phyloP scores from a whole-genome alignment of 2,797 vertebrate species.

The Chelidonichthys spinosus region DNA sequence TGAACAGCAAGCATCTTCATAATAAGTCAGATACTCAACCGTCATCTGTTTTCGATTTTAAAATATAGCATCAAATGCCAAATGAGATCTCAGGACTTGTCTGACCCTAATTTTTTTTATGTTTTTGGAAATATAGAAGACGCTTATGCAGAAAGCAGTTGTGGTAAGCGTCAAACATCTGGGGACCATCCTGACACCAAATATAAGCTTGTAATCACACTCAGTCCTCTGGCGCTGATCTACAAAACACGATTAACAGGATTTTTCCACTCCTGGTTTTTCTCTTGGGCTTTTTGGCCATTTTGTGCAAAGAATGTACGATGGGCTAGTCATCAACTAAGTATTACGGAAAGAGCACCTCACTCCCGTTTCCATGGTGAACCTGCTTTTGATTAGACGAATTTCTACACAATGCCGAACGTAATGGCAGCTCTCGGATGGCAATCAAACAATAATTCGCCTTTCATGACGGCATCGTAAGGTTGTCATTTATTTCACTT shows the following conservation, averaged over 20 bases:
- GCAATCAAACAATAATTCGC: slow-evolving; percentile 49
- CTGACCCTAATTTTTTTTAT: slow-evolving; percentile 26
- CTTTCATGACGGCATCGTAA: slow-evolving; percentile 41
- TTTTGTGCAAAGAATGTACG: slow-evolving; percentile 60
- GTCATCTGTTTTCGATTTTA: slow-evolving; percentile 45
- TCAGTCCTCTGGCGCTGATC: slow-evolving; percentile 38
- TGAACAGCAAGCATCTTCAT: slow-evolving; percentile 7
- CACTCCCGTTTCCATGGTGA: slow-evolving; percentile 55
- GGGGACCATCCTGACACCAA: slow-evolving; percentile 67
- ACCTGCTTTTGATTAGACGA: slow-evolving; percentile 61
- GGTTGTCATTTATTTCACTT: slow-evolving; percentile 75
- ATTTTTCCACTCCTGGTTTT: slow-evolving; percentile 72
- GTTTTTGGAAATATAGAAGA: slow-evolving; percentile 42
- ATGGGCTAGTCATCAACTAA: slow-evolving; percentile 55
- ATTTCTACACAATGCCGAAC: slow-evolving; percentile 44
- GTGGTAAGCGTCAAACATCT: slow-evolving; percentile 56
- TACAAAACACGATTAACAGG: slow-evolving; percentile 64
- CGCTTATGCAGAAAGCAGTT: slow-evolving; percentile 36
- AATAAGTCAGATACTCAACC: slow-evolving; percentile 5
- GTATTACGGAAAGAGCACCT: slow-evolving; percentile 66
- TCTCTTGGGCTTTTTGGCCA: slow-evolving; percentile 43
- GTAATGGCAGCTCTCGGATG: slow-evolving; percentile 37
- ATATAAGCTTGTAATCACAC: slow-evolving; percentile 70
- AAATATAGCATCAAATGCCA: slow-evolving; percentile 12
- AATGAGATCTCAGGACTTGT: slow-evolving; percentile 50